Base-by-base conservation (phyloP, 2,888 invertebrate genomes). In the Congeria kusceri region DNA sequence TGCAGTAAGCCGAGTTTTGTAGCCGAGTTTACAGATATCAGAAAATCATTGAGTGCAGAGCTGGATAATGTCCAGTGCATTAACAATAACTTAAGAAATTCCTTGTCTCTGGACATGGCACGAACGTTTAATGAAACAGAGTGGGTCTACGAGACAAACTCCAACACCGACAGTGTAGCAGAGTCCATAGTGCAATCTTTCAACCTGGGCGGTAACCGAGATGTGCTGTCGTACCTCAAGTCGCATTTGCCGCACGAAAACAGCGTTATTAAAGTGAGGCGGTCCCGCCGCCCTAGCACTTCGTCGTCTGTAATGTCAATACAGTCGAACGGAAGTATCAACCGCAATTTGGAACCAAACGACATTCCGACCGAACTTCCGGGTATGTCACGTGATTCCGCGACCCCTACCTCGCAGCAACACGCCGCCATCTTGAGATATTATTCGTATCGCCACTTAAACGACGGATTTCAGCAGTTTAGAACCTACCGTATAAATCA, bases 121-220 rank as follows among this genome's bases (percentile, higher is more conserved):
- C 47, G 79, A 28, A 58, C 79, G 4, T 80, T 64, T 46, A 83
- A 79, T 56, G 83, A 79, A 62, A 83, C 83, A 9, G 83, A 83
- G 56, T 77, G 82, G 69, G 32, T 83, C 15, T 78, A 80, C 49
- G 77, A 80, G 32, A 29, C 71, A 13, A 75, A 67, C 39, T 57
- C 63, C n/a, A 65, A 80, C n/a, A 73, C 75, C 11, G 84, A 88
- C 44, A 89, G 89, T 49, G 80, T 91, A 13, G 89, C 87, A 3
- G 89, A 87, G 13, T 89, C 90, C 15, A 89, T 91, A 23, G 88
- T 88, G 15, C 81, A 87, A 59, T 88, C 88, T 7, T 90, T 89
- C 74, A 86, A 89, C 49, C 77, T 91, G 7, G 89, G 86, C 9
- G 87, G 88, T n/a, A 85, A 80, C 32, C 70, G 69, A 13, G 90